These are phyloP conservation scores for Archegozetes longisetosus DNA, from an alignment of 1,140 invertebrate species.

Conservation along the genomic window DNA sequence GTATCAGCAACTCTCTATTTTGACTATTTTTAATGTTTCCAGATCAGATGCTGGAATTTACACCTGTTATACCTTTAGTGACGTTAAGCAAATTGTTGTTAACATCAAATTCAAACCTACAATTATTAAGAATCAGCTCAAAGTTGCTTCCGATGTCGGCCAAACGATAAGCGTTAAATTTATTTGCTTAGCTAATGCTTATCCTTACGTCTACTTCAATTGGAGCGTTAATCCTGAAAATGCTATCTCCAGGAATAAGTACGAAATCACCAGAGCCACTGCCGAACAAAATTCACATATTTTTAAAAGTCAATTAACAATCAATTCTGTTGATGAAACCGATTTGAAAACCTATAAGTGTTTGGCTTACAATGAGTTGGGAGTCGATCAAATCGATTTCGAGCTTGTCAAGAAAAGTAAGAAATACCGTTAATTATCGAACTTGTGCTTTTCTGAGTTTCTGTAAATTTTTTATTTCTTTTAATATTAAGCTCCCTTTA, in stretches of 20 bases:
- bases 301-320: slow-evolving; percentile 50
- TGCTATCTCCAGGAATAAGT: too few species aligned
- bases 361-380: slow-evolving; percentile 65
- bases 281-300: too few species aligned
- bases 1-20: slow-evolving; percentile 52
- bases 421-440: neutral
- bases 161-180: slow-evolving; percentile 51
- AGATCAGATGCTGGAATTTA: slow-evolving; percentile 75
- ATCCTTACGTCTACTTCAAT: slow-evolving; percentile 50
- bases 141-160: slow-evolving; percentile 70
- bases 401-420: slow-evolving; percentile 18
- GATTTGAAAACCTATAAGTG: slow-evolving; percentile 85
- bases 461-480: too few species aligned
- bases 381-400: slow-evolving; percentile 37
- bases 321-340: slow-evolving; percentile 55
- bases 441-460: too few species aligned
- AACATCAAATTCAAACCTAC: neutral
- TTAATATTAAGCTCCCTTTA: too few species aligned
- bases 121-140: slow-evolving; percentile 26
- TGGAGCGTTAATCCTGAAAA: too few species aligned
- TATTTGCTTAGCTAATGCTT: slow-evolving; percentile 59
- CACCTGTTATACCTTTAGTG: slow-evolving; percentile 75
- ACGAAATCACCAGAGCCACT: too few species aligned
- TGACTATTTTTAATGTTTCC: slow-evolving; percentile 56
- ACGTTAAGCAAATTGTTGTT: slow-evolving; percentile 34